phyloP scores from a whole-genome alignment of 2,888 invertebrate genomes.

The Polydrusus tereticollis region DNA sequence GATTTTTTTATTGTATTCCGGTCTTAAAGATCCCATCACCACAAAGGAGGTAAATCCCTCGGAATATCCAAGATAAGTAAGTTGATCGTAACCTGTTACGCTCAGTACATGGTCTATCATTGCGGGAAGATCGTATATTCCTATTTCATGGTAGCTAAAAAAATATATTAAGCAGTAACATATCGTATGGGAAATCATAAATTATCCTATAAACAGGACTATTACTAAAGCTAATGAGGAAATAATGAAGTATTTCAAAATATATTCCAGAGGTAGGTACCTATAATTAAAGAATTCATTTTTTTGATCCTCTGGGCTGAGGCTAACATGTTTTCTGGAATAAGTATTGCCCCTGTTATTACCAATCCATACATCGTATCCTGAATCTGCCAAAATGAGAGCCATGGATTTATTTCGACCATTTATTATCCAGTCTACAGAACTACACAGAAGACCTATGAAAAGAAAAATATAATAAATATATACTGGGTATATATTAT shows the following conservation, averaged over 20 bases:
- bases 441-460: slow-evolving; percentile 26
- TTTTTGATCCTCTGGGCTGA: slow-evolving; percentile 19
- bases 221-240: too few relatives aligned
- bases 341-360: slow-evolving; percentile 44
- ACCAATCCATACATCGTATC: slow-evolving; percentile 50
- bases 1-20: slow-evolving; percentile 49
- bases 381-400: slow-evolving; percentile 43
- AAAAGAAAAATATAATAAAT: neutral
- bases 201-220: too few relatives aligned
- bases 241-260: too few relatives aligned
- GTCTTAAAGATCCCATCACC: slow-evolving; percentile 39
- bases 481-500: too few relatives aligned
- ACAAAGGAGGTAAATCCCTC: slow-evolving; percentile 45
- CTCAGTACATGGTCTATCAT: slow-evolving; percentile 43
- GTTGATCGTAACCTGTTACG: slow-evolving; percentile 24
- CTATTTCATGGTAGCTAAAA: slow-evolving; percentile 49
- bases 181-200: too few relatives aligned
- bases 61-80: slow-evolving; percentile 45
- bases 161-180: too few relatives aligned
- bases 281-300: slow-evolving; percentile 38
- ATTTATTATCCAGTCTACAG: slow-evolving; percentile 43
- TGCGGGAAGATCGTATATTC: slow-evolving; percentile 45
- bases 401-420: slow-evolving; percentile 42
- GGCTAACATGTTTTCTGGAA: slow-evolving; percentile 28
- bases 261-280: neutral